Percentiles rank a stretch among this genome's conserved stretches.
These are phyloP conservation scores for Geopemphigus sp. DNA, from an alignment of 1,140 invertebrate species.

Conservation along the genomic window DNA sequence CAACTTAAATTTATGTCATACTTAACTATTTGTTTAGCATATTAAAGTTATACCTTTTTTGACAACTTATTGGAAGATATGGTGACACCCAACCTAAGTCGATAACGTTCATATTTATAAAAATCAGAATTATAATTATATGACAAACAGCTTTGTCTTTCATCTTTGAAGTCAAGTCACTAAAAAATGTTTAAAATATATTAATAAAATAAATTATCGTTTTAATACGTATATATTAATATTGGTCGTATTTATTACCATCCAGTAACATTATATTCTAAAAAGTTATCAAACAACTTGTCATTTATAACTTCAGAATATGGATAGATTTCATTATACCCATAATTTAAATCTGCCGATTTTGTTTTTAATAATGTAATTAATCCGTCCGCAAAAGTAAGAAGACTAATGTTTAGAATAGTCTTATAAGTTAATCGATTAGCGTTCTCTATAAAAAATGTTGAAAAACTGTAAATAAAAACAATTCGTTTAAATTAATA, in stretches of 20 bases:
- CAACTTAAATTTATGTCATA: no score
- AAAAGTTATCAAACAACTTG: conserved; percentile 36
- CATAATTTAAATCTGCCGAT: background rate
- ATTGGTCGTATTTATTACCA: background rate
- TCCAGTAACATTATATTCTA: conserved; percentile 13
- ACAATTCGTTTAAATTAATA: background rate
- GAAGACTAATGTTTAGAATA: conserved; percentile 18
- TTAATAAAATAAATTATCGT: background rate
- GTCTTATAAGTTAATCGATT: conserved; percentile 18
- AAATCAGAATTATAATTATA: conserved; percentile 36
- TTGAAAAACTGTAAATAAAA: conserved; percentile 18
- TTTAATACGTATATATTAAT: background rate
- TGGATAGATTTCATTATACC: conserved; percentile 1
- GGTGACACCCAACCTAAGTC: conserved; percentile 7
- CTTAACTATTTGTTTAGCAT: no score
- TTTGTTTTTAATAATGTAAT: background rate
- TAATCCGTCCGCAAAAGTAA: conserved; percentile 31
- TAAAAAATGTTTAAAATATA: conserved; percentile 1
- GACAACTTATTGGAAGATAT: background rate
- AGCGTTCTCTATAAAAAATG: conserved; percentile 9
- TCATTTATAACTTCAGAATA: conserved; percentile 9
- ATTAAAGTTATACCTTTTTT: conserved; percentile 23
- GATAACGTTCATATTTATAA: conserved; percentile 2
- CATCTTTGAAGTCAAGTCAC: conserved; percentile 34
- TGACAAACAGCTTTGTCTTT: conserved; percentile 39